Percentiles rank a stretch among this genome's conserved stretches.
Evolutionary conservation across 2,888 invertebrate genomes (phyloP).

Genomic region (Ceramica pisi): DNA sequence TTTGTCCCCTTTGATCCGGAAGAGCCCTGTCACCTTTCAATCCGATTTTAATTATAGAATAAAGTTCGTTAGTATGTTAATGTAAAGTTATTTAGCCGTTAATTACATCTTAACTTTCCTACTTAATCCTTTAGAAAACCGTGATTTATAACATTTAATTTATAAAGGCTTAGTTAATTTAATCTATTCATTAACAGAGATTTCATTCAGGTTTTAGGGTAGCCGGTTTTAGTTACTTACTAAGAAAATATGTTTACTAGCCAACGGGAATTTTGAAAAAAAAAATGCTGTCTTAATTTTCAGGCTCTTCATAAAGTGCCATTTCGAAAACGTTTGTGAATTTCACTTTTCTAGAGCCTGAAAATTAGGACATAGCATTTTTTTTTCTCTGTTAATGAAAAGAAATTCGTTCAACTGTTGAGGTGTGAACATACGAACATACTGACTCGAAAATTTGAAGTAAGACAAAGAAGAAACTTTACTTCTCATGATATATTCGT

Average conservation of each 20-base stretch:
- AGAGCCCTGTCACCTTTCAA: constrained; percentile 18
- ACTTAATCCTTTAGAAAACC: not conserved
- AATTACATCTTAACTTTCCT: constrained; percentile 4
- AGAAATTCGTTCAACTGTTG: not conserved
- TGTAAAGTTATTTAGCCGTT: constrained; percentile 17
- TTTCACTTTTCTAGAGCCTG: too few relatives aligned
- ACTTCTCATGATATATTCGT: too few relatives aligned
- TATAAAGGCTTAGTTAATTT: constrained; percentile 2
- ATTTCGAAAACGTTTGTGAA: too few relatives aligned
- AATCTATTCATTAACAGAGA: constrained; percentile 5
- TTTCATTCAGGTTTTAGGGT: not conserved
- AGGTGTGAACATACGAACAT: not conserved
- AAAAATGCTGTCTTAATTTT: too few relatives aligned
- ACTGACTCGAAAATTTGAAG: too few relatives aligned
- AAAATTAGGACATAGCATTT: too few relatives aligned
- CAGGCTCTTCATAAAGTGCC: too few relatives aligned
- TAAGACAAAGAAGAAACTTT: too few relatives aligned
- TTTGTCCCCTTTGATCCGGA: constrained; percentile 18
- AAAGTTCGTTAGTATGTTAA: constrained; percentile 24
- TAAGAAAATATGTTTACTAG: not conserved
- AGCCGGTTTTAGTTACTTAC: not conserved
- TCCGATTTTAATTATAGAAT: constrained; percentile 30
- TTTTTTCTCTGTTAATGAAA: too few relatives aligned
- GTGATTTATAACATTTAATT: constrained; percentile 1
- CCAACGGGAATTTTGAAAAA: not conserved